Percentiles rank a stretch among this genome's conserved stretches.
Conservation (phyloP, 2,113 vertebrate genomes). For the Pterocles burchelli region DNA sequence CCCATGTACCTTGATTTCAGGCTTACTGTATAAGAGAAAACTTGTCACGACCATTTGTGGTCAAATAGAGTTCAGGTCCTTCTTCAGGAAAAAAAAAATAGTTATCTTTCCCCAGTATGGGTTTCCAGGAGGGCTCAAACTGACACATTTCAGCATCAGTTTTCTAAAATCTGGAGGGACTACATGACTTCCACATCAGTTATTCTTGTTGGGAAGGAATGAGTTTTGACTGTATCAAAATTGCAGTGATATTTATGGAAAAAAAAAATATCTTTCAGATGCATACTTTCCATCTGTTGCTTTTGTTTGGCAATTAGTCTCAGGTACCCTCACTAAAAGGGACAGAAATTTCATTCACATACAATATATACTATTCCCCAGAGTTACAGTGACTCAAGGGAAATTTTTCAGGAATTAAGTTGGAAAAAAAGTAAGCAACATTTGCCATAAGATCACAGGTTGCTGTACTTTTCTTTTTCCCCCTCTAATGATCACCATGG, state of each 20-base stretch:
- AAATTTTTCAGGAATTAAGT: neutral
- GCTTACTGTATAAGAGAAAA: neutral
- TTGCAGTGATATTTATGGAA: neutral
- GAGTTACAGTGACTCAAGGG: neutral
- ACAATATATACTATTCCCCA: neutral
- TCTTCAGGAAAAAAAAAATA: too few relatives aligned
- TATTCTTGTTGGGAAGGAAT: neutral
- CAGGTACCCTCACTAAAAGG: neutral
- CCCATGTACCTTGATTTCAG: neutral
- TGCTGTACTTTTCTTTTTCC: neutral
- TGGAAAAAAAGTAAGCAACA: neutral
- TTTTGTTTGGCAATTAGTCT: neutral
- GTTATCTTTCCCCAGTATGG: accelerated
- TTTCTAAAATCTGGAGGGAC: neutral
- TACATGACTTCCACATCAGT: neutral
- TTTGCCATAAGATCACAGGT: neutral
- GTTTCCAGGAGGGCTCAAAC: neutral
- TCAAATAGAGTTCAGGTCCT: neutral
- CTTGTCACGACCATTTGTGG: accelerated
- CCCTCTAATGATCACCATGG: neutral
- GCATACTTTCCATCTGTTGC: neutral
- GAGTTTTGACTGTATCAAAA: neutral
- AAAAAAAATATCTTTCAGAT: neutral
- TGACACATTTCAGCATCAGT: neutral
- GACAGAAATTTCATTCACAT: neutral